Conservation (phyloP, 2,888 invertebrate species). For the Chrysotoxum bicinctum region DNA sequence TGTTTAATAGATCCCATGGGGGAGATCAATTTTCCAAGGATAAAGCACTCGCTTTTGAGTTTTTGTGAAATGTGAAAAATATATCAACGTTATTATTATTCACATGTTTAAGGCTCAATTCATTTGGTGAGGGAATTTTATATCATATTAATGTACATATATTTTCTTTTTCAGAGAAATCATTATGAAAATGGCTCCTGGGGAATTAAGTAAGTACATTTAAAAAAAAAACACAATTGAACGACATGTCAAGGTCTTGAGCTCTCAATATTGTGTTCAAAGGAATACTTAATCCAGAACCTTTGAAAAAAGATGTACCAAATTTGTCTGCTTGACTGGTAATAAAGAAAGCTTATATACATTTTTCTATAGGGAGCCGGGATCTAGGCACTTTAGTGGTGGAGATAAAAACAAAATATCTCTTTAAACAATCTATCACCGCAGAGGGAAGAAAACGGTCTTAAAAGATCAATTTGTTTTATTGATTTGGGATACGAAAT, state of each 20-base stretch:
- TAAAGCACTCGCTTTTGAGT: not conserved
- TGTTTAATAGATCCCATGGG: conserved; percentile 66
- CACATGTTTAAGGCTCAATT: not conserved
- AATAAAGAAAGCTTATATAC: too few relatives aligned
- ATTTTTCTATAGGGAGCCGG: too few relatives aligned
- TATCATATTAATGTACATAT: not conserved
- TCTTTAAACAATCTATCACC: too few relatives aligned
- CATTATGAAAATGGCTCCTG: not conserved
- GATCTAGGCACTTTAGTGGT: too few relatives aligned
- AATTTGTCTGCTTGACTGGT: too few relatives aligned
- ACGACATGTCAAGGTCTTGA: not conserved
- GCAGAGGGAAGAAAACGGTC: too few relatives aligned
- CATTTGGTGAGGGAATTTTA: not conserved
- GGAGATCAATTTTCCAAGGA: conserved; percentile 22
- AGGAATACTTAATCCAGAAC: too few relatives aligned
- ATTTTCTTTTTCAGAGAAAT: not conserved
- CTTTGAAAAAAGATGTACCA: too few relatives aligned
- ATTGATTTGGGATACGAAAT: too few relatives aligned
- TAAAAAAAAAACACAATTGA: not conserved
- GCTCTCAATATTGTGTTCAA: too few relatives aligned
- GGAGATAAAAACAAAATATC: too few relatives aligned
- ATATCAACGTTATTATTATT: conserved; percentile 45
- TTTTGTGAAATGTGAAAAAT: conserved; percentile 3
- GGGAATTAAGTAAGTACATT: not conserved
- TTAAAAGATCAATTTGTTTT: too few relatives aligned